Evolutionary conservation across 1,140 invertebrate genomes (phyloP), one percentile per base, ranked within the genome.

Genomic region (Drosophila sturtevanti): DNA sequence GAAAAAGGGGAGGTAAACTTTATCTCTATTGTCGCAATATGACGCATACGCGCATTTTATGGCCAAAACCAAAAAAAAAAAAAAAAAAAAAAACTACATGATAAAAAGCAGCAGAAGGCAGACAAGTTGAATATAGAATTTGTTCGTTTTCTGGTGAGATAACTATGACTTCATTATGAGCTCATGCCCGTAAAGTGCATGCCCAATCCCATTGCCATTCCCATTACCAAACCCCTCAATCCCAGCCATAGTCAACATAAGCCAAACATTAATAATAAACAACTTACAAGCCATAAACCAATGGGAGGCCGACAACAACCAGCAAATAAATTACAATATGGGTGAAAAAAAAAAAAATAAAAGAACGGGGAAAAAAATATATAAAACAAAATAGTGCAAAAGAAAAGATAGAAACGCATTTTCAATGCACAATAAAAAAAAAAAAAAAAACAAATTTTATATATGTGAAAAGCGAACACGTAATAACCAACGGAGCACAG

Each of bases 201-300:
- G 51, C 51, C 14, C 55, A 61, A 55, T 16, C 63, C 22, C 52
- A 54, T n/a, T n/a, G n/a, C n/a, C n/a, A n/a, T n/a, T n/a, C n/a
- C n/a, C n/a, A n/a, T n/a, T 62, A 55, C 22, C 63, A 63, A 58
- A 61, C 54, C 31, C 27, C 41, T 41, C 56, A 64, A 35, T 21
- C 24, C 27, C 69, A 48, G 61, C 27, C 27, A 31, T 31, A 31
- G 61, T 66, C 80, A 79, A 67, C 81, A 80, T 80, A 79, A 85
- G 81, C 81, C 81, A 85, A 85, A 80, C 81, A 85, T 85, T 85
- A 85, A 85, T 85, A 85, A 85, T 85, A 85, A 85, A 85, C 81
- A 86, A 86, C 81, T 86, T 86, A 86, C 81, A 81, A 81, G 81
- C 77, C 81, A 86, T 86, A 86, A 86, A 86, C 81, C 81, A 86